Evolutionary conservation across 2,888 invertebrate species (phyloP).

Genomic region (Molorchus minor): DNA sequence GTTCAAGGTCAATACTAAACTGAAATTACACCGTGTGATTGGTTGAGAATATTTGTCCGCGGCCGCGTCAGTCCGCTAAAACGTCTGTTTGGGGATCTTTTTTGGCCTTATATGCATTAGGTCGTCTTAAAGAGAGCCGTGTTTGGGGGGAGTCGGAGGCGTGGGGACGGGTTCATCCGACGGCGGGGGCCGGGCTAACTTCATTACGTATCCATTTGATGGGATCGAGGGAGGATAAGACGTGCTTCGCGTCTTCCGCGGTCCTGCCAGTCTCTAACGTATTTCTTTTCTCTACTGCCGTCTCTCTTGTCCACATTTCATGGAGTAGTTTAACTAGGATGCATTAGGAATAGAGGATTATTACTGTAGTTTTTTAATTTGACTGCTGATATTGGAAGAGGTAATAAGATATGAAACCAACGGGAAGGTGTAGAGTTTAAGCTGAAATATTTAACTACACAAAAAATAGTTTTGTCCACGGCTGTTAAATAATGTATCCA

Average conservation of each 20-base stretch:
- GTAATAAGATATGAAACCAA: too few species aligned
- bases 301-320: slow-evolving; percentile 16
- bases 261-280: background rate
- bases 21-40: too few species aligned
- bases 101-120: slow-evolving; percentile 62
- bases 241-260: slow-evolving; percentile 48
- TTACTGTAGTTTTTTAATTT: background rate
- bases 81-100: too few species aligned
- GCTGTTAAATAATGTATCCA: too few species aligned
- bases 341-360: slow-evolving; percentile 7
- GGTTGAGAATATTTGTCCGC: too few species aligned
- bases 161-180: slow-evolving; percentile 29
- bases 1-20: too few species aligned
- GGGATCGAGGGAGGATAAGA: slow-evolving; percentile 68
- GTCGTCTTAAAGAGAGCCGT: slow-evolving; percentile 58
- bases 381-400: too few species aligned
- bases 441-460: too few species aligned
- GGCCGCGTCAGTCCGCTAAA: too few species aligned
- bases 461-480: too few species aligned
- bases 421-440: too few species aligned
- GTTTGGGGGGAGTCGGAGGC: slow-evolving; percentile 46
- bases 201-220: slow-evolving; percentile 83
- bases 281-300: slow-evolving; percentile 1
- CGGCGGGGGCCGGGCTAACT: slow-evolving; percentile 66
- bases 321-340: slow-evolving; percentile 11